These are phyloP conservation scores for Ericerus pela DNA, from an alignment of 1,140 invertebrate genomes.

Conservation along the genomic window DNA sequence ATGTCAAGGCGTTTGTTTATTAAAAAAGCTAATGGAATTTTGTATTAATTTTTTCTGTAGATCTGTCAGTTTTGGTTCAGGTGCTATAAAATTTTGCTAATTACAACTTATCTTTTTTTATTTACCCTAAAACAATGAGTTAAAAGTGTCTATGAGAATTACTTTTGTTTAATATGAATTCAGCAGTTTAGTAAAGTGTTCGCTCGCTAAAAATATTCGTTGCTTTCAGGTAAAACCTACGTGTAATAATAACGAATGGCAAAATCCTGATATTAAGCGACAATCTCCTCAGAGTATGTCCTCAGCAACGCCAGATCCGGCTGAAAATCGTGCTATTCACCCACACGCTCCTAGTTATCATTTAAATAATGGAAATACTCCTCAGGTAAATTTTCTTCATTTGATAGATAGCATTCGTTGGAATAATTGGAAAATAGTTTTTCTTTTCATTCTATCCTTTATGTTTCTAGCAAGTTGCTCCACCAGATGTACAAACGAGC, in stretches of 20 bases:
- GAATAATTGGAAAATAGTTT: not conserved
- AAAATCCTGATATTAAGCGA: constrained; percentile 15
- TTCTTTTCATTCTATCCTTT: not conserved
- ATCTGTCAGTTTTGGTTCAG: too few relatives aligned
- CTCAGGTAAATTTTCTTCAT: not conserved
- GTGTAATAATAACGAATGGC: constrained; percentile 8
- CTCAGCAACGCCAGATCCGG: constrained; percentile 16
- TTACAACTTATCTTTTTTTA: too few relatives aligned
- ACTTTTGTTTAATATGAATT: too few relatives aligned
- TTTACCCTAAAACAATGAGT: too few relatives aligned
- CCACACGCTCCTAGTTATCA: constrained; percentile 22
- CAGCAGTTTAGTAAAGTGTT: too few relatives aligned
- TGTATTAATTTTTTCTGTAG: too few relatives aligned
- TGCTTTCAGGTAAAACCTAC: constrained; percentile 19
- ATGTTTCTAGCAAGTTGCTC: not conserved
- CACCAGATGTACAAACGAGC: not conserved
- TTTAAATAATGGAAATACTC: constrained; percentile 22
- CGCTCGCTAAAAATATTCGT: too few relatives aligned
- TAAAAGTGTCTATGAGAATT: too few relatives aligned
- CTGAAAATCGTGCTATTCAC: constrained; percentile 21
- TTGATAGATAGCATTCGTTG: too few relatives aligned
- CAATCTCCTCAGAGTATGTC: constrained; percentile 14
- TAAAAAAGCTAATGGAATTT: too few relatives aligned
- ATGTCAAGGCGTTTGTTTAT: too few relatives aligned
- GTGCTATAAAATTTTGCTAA: too few relatives aligned